Base-by-base conservation (phyloP, 2,888 invertebrate genomes). In the Allophyes oxyacanthae region DNA sequence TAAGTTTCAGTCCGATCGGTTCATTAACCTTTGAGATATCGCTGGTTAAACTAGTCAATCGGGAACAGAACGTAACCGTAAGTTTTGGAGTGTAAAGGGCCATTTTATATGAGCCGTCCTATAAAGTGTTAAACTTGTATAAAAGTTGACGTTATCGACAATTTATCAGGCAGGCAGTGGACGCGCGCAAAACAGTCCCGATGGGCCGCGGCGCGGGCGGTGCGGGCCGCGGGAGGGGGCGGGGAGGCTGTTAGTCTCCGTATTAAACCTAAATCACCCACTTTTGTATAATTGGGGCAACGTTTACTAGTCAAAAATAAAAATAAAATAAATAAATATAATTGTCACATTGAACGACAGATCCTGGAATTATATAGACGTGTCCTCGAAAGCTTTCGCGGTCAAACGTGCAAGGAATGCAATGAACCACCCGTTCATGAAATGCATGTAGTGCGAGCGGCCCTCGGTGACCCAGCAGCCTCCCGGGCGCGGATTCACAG, bases 101-200 rank as follows among this genome's bases (percentile, higher is more conserved):
- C n/a, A n/a, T n/a, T n/a, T n/a, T n/a, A n/a, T n/a, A n/a, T n/a
- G n/a, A n/a, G n/a, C n/a, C n/a, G n/a, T n/a, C n/a, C n/a, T n/a
- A n/a, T n/a, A n/a, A n/a, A n/a, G 41, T 53, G 45, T 59, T 34
- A 50, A 50, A 38, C 30, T 9, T 8, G 30, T 15, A 20, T 50
- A 38, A 52, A 52, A 65, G 15, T 13, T 28, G 8, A 11, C 10
- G 32, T 10, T 34, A 8, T 46, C 26, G 44, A 7, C 10, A 25
- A 37, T 59, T 40, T 36, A 44, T 51, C 42, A 44, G 34, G 25
- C 25, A 6, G 30, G 5, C 30, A 20, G 20, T 53, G 52, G 58
- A 14, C n/a, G 33, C 8, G 25, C 14, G 53, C 53, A 50, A 48
- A 50, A 26, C 13, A 28, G 6, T 28, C 42, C 36, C 42, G 36